Base-by-base conservation (phyloP, 2,113 vertebrate species). In the Cygnus buccinator region DNA sequence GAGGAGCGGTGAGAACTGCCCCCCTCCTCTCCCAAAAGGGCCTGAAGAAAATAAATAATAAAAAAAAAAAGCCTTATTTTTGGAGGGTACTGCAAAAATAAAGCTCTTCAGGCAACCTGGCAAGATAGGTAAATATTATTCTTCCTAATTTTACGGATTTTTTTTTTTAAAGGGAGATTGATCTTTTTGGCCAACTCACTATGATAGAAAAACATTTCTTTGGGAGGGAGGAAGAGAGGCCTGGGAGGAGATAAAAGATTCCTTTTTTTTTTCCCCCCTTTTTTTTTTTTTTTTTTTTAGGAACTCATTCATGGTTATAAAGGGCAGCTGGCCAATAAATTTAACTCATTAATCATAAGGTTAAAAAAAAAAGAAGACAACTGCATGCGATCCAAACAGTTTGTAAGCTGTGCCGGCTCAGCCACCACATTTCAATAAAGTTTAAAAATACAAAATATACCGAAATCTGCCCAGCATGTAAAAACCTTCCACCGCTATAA, bases 261-360 rank as follows among this genome's bases (percentile, higher is more conserved):
- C 67, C 44, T 48, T 14, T 66, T 37, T 72, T 48, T 23, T 23
- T 13, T 14, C 23, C n/a, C 35, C 25, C 10, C 20, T 48, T 2
- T 46, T 21, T 48, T n/a, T 39, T 31, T 57, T 29, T 59, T 61
- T 41, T 41, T 48, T 35, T 35, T 59, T 91, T 48, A 80, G 70
- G 90, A 94, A 77, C 73, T 96, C 84, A 95, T 94, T 96, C 89
- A 95, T 87, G 74, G 87, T 86, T 94, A 94, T 88, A 84, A 95
- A 93, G 78, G 77, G 92, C 93, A 91, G 84, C 84, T 87, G 92
- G 95, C 84, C 93, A 97, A 91, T 93, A 91, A 80, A 94, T 95
- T 94, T 95, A 96, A 97, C 81, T 94, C 89, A 73, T 95, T 89
- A 92, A 91, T 95, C 28, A 73, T 79, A 94, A 90, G 54, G 35